Evolutionary conservation across 2,797 vertebrate genomes (phyloP).

Genomic region (Florisuga fusca): DNA sequence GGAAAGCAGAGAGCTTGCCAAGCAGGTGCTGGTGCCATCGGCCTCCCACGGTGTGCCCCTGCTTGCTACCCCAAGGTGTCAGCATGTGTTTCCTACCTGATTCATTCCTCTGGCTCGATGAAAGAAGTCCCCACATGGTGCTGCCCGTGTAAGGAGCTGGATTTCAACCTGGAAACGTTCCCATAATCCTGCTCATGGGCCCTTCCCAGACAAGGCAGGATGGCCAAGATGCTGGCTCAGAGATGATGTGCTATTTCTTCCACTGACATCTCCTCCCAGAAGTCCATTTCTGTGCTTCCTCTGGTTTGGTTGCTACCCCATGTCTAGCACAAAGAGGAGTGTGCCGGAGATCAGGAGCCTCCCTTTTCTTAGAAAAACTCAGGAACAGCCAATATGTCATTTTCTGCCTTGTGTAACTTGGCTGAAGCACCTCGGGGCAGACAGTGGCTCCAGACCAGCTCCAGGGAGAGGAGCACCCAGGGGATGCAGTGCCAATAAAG

Average conservation of each 20-base stretch:
- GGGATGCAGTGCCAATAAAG: neutral
- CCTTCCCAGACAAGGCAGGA: neutral
- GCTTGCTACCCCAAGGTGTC: neutral
- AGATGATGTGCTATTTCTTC: neutral
- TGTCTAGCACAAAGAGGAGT: neutral
- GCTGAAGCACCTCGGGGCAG: rapidly evolving
- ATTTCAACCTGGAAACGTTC: neutral
- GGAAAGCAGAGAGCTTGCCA: neutral
- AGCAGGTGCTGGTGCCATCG: neutral
- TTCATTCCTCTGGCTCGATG: neutral
- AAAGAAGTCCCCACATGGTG: neutral
- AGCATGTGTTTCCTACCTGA: rapidly evolving
- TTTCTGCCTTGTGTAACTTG: neutral
- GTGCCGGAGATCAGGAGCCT: neutral
- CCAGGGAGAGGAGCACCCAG: rapidly evolving
- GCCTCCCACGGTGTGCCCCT: neutral
- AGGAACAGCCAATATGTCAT: neutral
- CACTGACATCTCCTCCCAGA: neutral
- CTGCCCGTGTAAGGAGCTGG: neutral
- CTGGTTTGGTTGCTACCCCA: neutral
- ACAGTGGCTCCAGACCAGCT: rapidly evolving
- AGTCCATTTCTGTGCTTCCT: neutral
- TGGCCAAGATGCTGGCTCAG: rapidly evolving
- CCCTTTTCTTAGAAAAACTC: neutral
- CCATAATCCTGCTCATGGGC: neutral